Evolutionary conservation across 2,888 invertebrate species (phyloP).

Genomic region (Lutraria lutraria): DNA sequence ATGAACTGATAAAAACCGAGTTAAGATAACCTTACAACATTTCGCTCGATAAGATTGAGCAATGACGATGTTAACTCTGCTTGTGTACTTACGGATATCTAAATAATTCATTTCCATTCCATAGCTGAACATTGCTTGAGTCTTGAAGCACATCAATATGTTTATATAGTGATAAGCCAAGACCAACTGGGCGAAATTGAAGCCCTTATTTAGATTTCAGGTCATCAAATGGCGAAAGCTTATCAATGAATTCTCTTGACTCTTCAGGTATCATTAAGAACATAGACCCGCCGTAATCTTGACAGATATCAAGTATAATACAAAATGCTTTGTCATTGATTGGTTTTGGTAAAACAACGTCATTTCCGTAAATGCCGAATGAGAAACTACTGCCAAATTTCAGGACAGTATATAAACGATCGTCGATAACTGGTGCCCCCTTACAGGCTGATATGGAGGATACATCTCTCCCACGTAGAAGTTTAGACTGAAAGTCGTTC

Average conservation of each 20-base stretch:
- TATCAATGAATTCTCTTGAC: constrained; percentile 37
- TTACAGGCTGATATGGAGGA: constrained; percentile 25
- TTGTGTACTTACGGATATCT: constrained; percentile 60
- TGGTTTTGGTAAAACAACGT: constrained; percentile 32
- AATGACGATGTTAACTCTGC: too few species aligned
- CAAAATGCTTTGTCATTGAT: constrained; percentile 48
- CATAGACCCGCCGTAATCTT: constrained; percentile 52
- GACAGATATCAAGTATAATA: constrained; percentile 58
- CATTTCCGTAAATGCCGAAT: constrained; percentile 48
- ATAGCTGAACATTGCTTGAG: too few species aligned
- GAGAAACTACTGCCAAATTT: constrained; percentile 53
- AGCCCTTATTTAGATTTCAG: constrained; percentile 33
- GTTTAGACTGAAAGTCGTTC: constrained; percentile 38
- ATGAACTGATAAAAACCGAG: too few species aligned
- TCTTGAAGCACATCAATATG: too few species aligned
- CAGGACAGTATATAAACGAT: constrained; percentile 37
- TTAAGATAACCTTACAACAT: too few species aligned
- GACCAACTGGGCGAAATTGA: constrained; percentile 45
- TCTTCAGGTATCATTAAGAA: constrained; percentile 60
- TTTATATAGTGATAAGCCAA: too few species aligned
- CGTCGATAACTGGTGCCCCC: constrained; percentile 41
- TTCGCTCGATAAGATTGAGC: too few species aligned
- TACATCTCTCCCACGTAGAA: constrained; percentile 39
- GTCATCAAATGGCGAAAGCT: constrained; percentile 26
- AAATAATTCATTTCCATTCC: constrained; percentile 49